Evolutionary conservation across 1,140 invertebrate species (phyloP).

Genomic region (Drosophila sulfurigaster): DNA sequence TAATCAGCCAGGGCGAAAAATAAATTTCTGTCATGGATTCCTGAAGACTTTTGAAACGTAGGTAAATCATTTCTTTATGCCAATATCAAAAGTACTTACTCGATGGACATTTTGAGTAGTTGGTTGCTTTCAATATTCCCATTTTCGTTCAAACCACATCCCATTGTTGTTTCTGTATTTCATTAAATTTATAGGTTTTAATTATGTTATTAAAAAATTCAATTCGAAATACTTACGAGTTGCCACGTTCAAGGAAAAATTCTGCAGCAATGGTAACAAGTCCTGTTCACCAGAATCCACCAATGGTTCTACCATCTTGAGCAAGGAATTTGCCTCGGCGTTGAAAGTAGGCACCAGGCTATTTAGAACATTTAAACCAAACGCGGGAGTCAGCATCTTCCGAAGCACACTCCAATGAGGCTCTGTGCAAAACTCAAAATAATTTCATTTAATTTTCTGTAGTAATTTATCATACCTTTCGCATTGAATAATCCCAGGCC

Average conservation of each 20-base stretch:
- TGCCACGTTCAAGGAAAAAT: conserved; percentile 65
- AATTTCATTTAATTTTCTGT: neutral
- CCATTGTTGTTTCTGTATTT: conserved; percentile 76
- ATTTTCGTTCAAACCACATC: conserved; percentile 50
- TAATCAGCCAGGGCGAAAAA: conserved; percentile 69
- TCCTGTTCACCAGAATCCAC: conserved; percentile 48
- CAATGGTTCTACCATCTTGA: conserved; percentile 46
- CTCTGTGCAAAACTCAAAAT: conserved; percentile 44
- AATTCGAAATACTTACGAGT: conserved; percentile 55
- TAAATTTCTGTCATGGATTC: conserved; percentile 77
- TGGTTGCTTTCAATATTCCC: conserved; percentile 30
- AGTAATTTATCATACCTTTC: conserved; percentile 36
- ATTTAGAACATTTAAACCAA: conserved; percentile 71
- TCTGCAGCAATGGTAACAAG: conserved; percentile 61
- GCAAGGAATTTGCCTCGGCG: conserved; percentile 47
- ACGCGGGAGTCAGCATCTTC: conserved; percentile 73
- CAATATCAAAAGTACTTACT: conserved; percentile 50
- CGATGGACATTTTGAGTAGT: too few relatives aligned
- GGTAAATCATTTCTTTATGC: conserved; percentile 19
- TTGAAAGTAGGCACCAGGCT: conserved; percentile 77
- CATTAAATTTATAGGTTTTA: neutral
- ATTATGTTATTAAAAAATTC: too few relatives aligned
- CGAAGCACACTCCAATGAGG: conserved; percentile 71
- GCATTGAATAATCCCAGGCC: conserved; percentile 69
- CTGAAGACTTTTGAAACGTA: conserved; percentile 61